phyloP scores from a whole-genome alignment of 1,140 invertebrate genomes.

The Penaeus japonicus region DNA sequence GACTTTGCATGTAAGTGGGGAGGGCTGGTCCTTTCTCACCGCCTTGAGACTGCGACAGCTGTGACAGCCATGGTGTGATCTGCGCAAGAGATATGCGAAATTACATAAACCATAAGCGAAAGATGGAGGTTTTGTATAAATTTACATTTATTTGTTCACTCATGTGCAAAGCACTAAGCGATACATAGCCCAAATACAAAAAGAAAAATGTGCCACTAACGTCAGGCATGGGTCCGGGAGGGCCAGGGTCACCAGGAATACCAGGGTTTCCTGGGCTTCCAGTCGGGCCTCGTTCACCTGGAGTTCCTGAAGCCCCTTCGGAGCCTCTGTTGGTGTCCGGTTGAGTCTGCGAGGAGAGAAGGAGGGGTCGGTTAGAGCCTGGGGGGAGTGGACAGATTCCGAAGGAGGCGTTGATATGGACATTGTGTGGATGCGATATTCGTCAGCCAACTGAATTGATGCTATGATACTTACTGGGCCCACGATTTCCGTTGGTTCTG shows the following conservation, averaged over 20 bases:
- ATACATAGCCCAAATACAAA: too few species aligned
- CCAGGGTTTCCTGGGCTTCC: conserved; percentile 72
- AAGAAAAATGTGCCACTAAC: conserved; percentile 65
- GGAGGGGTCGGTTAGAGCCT: not conserved
- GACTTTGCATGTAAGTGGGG: conserved; percentile 79
- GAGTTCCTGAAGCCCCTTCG: conserved; percentile 64
- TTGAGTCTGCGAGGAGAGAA: conserved; percentile 1
- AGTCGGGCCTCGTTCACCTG: conserved; percentile 70
- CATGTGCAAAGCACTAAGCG: too few species aligned
- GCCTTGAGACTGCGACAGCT: conserved; percentile 72
- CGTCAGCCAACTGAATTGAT: not conserved
- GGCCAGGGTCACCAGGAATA: conserved; percentile 63
- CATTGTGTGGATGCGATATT: not conserved
- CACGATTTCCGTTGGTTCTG: conserved; percentile 28
- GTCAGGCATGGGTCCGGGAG: conserved; percentile 77
- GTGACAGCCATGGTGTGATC: conserved; percentile 71
- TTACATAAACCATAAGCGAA: not conserved
- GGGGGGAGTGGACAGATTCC: not conserved
- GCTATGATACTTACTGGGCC: conserved; percentile 17
- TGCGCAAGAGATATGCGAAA: conserved; percentile 28
- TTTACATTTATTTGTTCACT: too few species aligned
- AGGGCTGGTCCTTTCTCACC: conserved; percentile 78
- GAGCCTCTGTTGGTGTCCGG: conserved; percentile 65
- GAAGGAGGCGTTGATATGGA: not conserved
- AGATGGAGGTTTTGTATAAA: too few species aligned